phyloP scores from a whole-genome alignment of 1,140 invertebrate genomes.

The Potamilus streckersoni region DNA sequence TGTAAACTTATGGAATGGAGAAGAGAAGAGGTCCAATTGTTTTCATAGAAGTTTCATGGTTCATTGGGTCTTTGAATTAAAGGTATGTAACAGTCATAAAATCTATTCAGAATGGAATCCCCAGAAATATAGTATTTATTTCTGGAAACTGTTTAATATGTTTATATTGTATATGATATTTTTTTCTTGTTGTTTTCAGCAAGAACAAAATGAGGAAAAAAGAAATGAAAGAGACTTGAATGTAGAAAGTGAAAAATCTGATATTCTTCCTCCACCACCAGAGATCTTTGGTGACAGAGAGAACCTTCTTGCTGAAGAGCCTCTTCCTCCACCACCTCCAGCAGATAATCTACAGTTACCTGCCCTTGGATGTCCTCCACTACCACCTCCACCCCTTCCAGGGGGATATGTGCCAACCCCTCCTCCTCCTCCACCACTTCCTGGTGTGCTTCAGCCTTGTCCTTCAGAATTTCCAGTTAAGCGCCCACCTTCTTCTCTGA shows the following conservation, averaged over 20 bases:
- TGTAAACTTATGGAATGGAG: too few species aligned
- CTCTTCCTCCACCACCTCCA: slow-evolving; percentile 30
- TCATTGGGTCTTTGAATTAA: too few species aligned
- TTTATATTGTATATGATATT: not conserved
- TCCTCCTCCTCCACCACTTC: slow-evolving; percentile 22
- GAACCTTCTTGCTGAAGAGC: slow-evolving; percentile 20
- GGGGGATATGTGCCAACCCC: slow-evolving; percentile 10
- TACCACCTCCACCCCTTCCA: slow-evolving; percentile 29
- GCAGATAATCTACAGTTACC: slow-evolving; percentile 10
- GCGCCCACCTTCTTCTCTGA: slow-evolving; percentile 15
- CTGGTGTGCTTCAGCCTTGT: slow-evolving; percentile 9
- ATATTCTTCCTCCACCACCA: slow-evolving; percentile 33
- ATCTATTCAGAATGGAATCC: too few species aligned
- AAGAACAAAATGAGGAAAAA: slow-evolving; percentile 22
- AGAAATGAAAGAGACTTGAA: not conserved
- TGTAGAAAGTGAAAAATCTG: slow-evolving; percentile 13
- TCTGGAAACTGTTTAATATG: too few species aligned
- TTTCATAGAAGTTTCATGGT: too few species aligned
- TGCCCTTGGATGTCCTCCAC: slow-evolving; percentile 11
- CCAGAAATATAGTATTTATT: too few species aligned
- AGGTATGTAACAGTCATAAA: too few species aligned
- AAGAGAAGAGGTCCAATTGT: too few species aligned
- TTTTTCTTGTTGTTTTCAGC: slow-evolving; percentile 18
- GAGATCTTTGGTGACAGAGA: slow-evolving; percentile 23
- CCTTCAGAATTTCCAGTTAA: slow-evolving; percentile 2